Percentiles rank a stretch among this genome's conserved stretches.
These are phyloP conservation scores for Tenthredo mesomela DNA, from an alignment of 2,888 invertebrate species.

Conservation along the genomic window DNA sequence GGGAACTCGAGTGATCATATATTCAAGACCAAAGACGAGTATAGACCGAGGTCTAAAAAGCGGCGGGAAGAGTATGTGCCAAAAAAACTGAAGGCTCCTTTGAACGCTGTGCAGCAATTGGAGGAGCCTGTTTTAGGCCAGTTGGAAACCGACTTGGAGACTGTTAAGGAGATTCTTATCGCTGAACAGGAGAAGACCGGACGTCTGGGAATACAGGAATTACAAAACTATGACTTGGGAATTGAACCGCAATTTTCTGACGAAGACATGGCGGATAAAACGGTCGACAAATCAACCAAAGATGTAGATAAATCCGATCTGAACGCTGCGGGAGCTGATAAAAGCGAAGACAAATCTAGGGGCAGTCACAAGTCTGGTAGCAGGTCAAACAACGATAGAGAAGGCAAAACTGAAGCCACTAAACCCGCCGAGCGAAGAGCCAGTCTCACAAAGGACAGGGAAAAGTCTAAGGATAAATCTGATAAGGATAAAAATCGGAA, in stretches of 20 bases:
- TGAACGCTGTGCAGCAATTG: conserved; percentile 66
- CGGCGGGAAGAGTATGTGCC: conserved; percentile 75
- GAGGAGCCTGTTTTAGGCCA: conserved; percentile 74
- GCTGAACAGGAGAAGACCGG: conserved; percentile 57
- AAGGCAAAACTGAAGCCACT: conserved; percentile 50
- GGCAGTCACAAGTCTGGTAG: conserved; percentile 60
- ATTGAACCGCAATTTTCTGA: conserved; percentile 72
- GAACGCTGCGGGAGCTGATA: conserved; percentile 3
- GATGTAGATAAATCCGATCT: conserved; percentile 50
- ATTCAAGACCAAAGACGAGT: conserved; percentile 69
- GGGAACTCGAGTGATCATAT: conserved; percentile 68
- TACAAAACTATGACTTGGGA: conserved; percentile 64
- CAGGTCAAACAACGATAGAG: conserved; percentile 54
- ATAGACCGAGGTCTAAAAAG: conserved; percentile 73
- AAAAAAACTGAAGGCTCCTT: conserved; percentile 72
- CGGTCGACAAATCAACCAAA: conserved; percentile 66
- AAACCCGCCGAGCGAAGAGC: conserved; percentile 51
- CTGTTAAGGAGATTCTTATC: conserved; percentile 76
- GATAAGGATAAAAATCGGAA: conserved; percentile 64
- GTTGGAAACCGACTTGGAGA: conserved; percentile 74
- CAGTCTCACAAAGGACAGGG: conserved; percentile 65
- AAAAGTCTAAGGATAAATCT: conserved; percentile 63
- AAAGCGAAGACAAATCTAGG: conserved; percentile 53
- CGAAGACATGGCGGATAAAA: conserved; percentile 73
- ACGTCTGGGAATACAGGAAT: conserved; percentile 59